These are phyloP conservation scores for Tetranychus piercei DNA, from an alignment of 2,888 invertebrate genomes.

Conservation along the genomic window DNA sequence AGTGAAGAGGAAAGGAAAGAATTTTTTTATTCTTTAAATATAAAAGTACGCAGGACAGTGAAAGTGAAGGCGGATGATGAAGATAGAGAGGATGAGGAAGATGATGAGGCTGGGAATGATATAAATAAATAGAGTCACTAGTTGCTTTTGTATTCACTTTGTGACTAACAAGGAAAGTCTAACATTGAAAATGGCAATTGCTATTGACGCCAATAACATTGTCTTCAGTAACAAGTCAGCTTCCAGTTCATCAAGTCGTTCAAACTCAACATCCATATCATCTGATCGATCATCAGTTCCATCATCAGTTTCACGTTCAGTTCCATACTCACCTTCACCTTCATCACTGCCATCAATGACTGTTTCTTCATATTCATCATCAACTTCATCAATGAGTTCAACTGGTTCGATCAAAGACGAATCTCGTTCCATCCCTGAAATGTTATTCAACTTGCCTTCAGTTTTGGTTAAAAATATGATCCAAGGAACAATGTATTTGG, in stretches of 20 bases:
- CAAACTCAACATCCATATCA: too few species aligned
- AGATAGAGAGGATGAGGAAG: not conserved
- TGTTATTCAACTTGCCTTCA: not conserved
- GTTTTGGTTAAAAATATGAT: not conserved
- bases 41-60: not conserved
- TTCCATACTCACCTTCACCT: not conserved
- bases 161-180: not conserved
- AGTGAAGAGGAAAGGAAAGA: too few species aligned
- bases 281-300: too few species aligned
- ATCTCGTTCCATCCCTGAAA: not conserved
- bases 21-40: too few species aligned
- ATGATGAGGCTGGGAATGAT: not conserved
- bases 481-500: not conserved
- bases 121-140: not conserved
- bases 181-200: not conserved
- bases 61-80: not conserved
- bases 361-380: not conserved
- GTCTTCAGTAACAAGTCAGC: too few species aligned
- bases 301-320: too few species aligned
- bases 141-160: not conserved
- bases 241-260: too few species aligned
- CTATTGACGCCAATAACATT: too few species aligned
- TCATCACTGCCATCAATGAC: too few species aligned
- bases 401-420: not conserved
- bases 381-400: not conserved